Evolutionary conservation across 1,140 invertebrate species (phyloP), one percentile per base, ranked within the genome.

Genomic region (Cotesia glomerata): DNA sequence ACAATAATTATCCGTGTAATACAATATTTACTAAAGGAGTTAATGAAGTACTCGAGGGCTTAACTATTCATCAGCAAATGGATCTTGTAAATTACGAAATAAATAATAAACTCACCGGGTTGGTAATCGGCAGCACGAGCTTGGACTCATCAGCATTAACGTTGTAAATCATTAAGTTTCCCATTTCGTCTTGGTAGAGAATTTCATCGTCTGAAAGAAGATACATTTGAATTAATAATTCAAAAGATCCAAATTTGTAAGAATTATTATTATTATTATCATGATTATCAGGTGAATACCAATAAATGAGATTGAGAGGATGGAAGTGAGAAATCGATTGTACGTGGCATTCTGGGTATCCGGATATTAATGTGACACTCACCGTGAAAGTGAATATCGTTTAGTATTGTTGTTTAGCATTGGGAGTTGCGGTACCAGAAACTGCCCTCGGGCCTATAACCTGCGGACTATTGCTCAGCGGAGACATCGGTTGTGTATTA

Each of bases 161-260:
- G 54, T 84, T 81, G 68, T 80, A 85, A 72, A 86, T 81, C 69
- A 83, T 62, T 9, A 86, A 69, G 77, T 85, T 83, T 34, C 84
- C 85, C 59, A 49, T 64, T 56, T 85, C 85, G 67, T 86, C 83
- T 18, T 81, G 77, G 72, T 85, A 86, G 26, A 87, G 72, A 65
- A 87, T 80, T 77, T 87, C 81, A 61, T 83, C 76, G 79, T 82
- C 86, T 86, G 81, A 9, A 84, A 86, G 66, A 75, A 59, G 45
- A 77, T 67, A 73, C 18, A 54, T 73, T 71, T 66, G 14, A 18
- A 18, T 32, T 71, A 66, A 63, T 26, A 26, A 26, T 26, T 26
- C 1, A 26, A 26, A 26, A 26, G 26, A 26, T 26, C 26, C 1
- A 26, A 26, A 26, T 26, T 26, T 26, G 26, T 26, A 26, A 26